Base-by-base conservation (phyloP, 2,797 vertebrate species). In the Aplochiton taeniatus region DNA sequence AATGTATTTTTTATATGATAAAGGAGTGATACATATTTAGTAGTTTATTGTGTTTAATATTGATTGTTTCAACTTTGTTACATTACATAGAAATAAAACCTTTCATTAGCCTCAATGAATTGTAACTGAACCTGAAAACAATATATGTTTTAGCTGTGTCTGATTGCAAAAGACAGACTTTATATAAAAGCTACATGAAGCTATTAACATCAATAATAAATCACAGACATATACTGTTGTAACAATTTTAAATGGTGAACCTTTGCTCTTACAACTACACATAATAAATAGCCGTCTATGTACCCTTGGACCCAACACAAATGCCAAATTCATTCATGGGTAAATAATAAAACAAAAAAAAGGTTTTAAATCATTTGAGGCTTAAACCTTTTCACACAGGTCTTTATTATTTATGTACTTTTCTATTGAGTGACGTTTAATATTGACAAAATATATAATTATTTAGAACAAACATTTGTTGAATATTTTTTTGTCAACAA, bases 311-410 rank as follows among this genome's bases (percentile, higher is more conserved):
- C 69, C 58, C 59, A 83, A 73, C 80, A 81, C 70, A 81, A 83
- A 89, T 88, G 90, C 91, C 91, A 93, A 93, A 92, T 69, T 54
- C 57, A 74, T 70, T 54, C 63, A 46, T 70, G 57, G 50, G 58
- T 66, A 76, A 73, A 69, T 59, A 2, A 61, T 0, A n/a, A n/a
- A n/a, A n/a, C n/a, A 68, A 68, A 52, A 18, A 17, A 70, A 66
- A n/a, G 1, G 19, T 68, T 59, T 55, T 52, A 4, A 49, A 61
- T 57, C 9, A 31, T 57, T 67, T 53, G 62, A 66, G 60, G 59
- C 14, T 54, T 66, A 43, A 42, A 46, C 4, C 19, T 57, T 61
- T 70, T 76, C 55, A 51, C 65, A 48, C 46, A 61, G 57, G 20
- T 45, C 11, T 58, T 74, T 16, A 43, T 71, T 69, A 31, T 78